Evolutionary conservation across 2,888 invertebrate species (phyloP).

Genomic region (Cephus nigrinus): DNA sequence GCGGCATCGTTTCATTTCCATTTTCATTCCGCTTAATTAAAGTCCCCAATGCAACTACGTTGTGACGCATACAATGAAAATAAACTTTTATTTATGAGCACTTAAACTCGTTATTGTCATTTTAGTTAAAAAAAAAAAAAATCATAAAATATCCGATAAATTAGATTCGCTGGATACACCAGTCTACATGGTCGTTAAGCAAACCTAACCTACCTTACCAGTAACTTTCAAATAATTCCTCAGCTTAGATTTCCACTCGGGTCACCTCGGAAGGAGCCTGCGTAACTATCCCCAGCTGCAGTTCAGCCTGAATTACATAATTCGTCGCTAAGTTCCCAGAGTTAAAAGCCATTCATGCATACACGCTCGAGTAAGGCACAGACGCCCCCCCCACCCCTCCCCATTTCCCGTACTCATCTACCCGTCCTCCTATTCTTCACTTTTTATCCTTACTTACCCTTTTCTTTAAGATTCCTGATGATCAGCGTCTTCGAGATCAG

Average conservation of each 20-base stretch:
- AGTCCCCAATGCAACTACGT: neutral
- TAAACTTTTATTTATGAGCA: neutral
- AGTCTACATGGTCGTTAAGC: neutral
- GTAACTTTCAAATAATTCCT: neutral
- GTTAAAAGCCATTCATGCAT: constrained; percentile 38
- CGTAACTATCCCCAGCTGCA: neutral
- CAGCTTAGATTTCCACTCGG: neutral
- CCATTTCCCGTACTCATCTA: neutral
- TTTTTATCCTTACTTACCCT: neutral
- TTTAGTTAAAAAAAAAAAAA: too few species aligned
- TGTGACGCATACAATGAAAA: neutral
- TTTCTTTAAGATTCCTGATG: neutral
- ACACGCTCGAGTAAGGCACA: neutral
- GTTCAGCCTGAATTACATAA: constrained; percentile 22
- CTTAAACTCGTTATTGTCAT: neutral
- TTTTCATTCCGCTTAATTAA: neutral
- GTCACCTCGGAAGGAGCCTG: neutral
- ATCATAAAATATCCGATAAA: neutral
- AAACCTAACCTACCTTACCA: neutral
- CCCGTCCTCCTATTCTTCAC: neutral
- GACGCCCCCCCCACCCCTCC: neutral
- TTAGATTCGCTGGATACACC: neutral
- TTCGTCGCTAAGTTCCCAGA: constrained; percentile 31
- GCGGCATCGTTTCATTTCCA: neutral
- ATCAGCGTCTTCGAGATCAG: neutral